Percentiles rank a stretch among this genome's conserved stretches.
Conservation (phyloP, 2,797 vertebrate genomes). For the Tamandua tetradactyla region DNA sequence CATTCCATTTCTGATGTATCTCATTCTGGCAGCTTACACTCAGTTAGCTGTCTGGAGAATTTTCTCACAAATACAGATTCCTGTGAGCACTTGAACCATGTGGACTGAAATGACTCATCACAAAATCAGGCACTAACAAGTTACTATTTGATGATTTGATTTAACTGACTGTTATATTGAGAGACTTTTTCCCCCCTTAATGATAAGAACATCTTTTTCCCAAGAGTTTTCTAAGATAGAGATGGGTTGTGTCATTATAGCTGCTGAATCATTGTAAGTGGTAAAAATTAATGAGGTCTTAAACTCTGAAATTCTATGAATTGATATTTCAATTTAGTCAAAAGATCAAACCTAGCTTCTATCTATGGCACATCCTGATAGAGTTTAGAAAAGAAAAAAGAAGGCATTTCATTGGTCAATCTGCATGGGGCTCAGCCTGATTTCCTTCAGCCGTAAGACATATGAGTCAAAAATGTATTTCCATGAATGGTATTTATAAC, state of each 20-base stretch:
- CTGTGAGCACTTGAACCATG: background rate
- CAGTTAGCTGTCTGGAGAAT: background rate
- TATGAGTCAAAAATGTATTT: conserved; percentile 42
- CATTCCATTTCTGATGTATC: too few relatives aligned
- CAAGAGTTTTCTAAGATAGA: conserved; percentile 39
- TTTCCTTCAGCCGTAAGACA: background rate
- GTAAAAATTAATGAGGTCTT: conserved; percentile 47
- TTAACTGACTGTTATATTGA: background rate
- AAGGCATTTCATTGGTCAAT: background rate
- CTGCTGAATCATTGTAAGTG: conserved; percentile 40
- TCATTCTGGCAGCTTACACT: too few relatives aligned
- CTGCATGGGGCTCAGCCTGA: background rate
- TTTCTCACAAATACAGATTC: background rate
- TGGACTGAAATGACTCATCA: background rate
- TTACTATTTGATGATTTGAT: conserved; percentile 49
- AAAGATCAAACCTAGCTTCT: conserved; percentile 39
- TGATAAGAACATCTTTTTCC: conserved; percentile 41
- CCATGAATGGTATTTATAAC: conserved; percentile 19
- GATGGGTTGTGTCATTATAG: conserved; percentile 31
- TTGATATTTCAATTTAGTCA: conserved; percentile 43
- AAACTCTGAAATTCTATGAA: conserved; percentile 46
- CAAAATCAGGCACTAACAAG: conserved; percentile 27
- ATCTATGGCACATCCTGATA: background rate
- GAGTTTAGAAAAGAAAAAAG: background rate
- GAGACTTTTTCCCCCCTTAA: background rate